These are phyloP conservation scores for Philonicus albiceps DNA, from an alignment of 2,888 invertebrate genomes.

Conservation along the genomic window DNA sequence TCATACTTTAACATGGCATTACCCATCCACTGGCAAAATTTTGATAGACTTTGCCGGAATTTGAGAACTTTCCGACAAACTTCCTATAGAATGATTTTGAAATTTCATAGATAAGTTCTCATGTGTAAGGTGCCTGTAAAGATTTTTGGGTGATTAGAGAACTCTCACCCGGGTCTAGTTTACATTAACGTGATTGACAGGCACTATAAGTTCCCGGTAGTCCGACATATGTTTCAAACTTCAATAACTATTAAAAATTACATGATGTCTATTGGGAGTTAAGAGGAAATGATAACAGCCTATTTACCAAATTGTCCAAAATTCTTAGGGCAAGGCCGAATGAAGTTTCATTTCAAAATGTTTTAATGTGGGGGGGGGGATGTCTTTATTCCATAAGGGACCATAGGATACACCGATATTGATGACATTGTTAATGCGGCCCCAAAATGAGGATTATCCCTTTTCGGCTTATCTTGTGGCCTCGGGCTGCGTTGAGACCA, in stretches of 20 bases:
- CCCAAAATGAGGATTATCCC: constrained; percentile 27
- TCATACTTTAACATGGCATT: not conserved
- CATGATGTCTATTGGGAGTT: not conserved
- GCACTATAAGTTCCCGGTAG: not conserved
- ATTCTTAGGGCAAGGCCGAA: not conserved
- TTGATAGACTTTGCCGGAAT: not conserved
- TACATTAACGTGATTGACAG: not conserved
- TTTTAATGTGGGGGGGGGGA: not conserved
- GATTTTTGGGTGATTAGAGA: not conserved
- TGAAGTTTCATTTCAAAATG: not conserved
- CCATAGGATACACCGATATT: not conserved
- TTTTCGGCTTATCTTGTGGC: constrained; percentile 13
- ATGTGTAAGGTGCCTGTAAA: not conserved
- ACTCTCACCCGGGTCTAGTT: not conserved
- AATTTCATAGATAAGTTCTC: not conserved
- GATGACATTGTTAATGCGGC: constrained; percentile 19
- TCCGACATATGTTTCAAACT: not conserved
- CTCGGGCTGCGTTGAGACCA: not conserved
- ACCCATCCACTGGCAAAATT: not conserved
- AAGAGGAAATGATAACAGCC: not conserved
- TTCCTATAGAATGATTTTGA: not conserved
- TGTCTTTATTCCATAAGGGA: not conserved
- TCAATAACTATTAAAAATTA: not conserved
- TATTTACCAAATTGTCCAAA: not conserved
- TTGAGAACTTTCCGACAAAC: not conserved